Evolutionary conservation across 1,140 invertebrate genomes (phyloP).

Genomic region (Paralvinella palmiformis): DNA sequence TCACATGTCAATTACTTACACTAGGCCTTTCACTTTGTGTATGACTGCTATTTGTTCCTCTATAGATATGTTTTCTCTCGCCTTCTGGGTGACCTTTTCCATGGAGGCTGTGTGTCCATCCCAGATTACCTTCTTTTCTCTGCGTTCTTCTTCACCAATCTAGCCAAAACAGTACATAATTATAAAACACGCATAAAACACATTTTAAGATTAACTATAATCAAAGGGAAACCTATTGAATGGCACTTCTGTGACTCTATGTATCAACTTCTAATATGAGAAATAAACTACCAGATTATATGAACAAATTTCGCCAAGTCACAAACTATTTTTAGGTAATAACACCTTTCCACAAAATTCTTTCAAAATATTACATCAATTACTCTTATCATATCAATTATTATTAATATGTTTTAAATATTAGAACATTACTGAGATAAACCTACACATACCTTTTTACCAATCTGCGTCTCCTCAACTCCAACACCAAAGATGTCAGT

Average conservation of each 20-base stretch:
- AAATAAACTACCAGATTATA: too few relatives aligned
- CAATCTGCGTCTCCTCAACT: conserved; percentile 92
- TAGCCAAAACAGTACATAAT: too few relatives aligned
- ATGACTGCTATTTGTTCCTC: conserved; percentile 97
- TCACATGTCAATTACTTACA: conserved; percentile 52
- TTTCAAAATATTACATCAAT: conserved; percentile 1
- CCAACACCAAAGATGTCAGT: conserved; percentile 99
- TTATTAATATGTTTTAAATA: neutral
- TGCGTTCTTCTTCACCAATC: conserved; percentile 79
- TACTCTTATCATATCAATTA: neutral
- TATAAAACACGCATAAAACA: too few relatives aligned
- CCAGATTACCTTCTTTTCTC: conserved; percentile 85
- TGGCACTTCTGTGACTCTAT: too few relatives aligned
- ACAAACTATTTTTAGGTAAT: too few relatives aligned
- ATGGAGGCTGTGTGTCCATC: conserved; percentile 86
- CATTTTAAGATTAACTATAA: conserved; percentile 6
- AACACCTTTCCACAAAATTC: too few relatives aligned
- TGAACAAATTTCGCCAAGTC: too few relatives aligned
- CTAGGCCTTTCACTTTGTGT: conserved; percentile 83
- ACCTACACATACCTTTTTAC: conserved; percentile 72
- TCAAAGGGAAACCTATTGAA: too few relatives aligned
- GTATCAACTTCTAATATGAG: too few relatives aligned
- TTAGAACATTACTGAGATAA: neutral
- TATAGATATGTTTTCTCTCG: conserved; percentile 88
- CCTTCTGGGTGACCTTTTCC: conserved; percentile 69